Conservation (phyloP, 2,888 invertebrate species). For the Drosophila stalkeri region DNA sequence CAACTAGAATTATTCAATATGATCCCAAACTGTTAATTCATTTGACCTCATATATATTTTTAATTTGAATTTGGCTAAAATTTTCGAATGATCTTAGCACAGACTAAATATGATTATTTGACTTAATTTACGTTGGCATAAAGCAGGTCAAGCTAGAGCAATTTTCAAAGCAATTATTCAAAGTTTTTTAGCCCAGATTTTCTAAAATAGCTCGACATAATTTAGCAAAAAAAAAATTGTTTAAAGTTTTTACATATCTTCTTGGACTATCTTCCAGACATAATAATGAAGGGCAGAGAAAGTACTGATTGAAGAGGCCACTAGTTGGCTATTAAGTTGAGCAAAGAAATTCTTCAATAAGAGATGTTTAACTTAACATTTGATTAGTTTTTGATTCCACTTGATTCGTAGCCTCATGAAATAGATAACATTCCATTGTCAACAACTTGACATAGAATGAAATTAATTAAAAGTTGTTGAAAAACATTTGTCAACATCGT, state of each 20-base stretch:
- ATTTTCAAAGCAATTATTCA: background rate
- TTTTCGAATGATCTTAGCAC: background rate
- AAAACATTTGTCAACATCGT: background rate
- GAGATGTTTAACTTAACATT: background rate
- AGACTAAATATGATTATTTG: background rate
- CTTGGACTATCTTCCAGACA: too few species aligned
- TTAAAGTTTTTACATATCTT: background rate
- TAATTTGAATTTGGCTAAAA: background rate
- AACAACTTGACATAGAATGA: background rate
- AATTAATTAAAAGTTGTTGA: background rate
- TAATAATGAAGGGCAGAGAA: background rate
- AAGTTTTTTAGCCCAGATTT: background rate
- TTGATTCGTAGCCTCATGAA: background rate
- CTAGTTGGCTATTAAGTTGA: background rate
- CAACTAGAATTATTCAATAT: background rate
- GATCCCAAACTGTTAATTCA: background rate
- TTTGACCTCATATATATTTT: background rate
- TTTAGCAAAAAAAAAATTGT: background rate
- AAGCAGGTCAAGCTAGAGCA: constrained; percentile 1
- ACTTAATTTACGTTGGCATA: background rate
- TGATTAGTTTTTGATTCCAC: background rate
- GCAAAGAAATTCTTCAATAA: background rate
- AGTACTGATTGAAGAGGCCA: background rate
- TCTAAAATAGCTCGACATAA: background rate
- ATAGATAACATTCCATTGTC: background rate